Evolutionary conservation across 2,888 invertebrate genomes (phyloP).

Genomic region (Zele albiditarsus): DNA sequence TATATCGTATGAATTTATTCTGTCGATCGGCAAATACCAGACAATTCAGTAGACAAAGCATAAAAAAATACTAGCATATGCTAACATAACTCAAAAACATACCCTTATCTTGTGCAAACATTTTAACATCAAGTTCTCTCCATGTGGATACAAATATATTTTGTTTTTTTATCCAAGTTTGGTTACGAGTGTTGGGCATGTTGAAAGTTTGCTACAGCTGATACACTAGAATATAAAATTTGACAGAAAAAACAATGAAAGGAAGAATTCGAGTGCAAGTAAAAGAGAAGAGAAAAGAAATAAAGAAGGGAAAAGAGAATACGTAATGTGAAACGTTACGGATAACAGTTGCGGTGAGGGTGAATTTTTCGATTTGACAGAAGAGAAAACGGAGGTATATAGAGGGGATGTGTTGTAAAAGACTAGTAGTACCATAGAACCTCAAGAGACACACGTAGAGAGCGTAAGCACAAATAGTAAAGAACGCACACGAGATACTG

Average conservation of each 20-base stretch:
- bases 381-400: background rate
- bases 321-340: background rate
- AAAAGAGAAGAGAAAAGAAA: background rate
- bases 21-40: too few relatives aligned
- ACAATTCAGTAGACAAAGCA: too few relatives aligned
- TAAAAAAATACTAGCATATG: too few relatives aligned
- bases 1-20: too few relatives aligned
- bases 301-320: background rate
- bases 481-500: constrained; percentile 62
- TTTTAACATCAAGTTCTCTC: background rate
- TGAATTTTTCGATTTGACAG: constrained; percentile 25
- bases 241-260: background rate
- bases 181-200: background rate
- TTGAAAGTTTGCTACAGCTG: background rate
- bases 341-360: constrained; percentile 16
- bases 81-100: background rate
- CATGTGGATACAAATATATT: background rate
- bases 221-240: background rate
- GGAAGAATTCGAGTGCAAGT: background rate
- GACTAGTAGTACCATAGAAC: constrained; percentile 40
- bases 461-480: constrained; percentile 61
- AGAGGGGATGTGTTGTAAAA: constrained; percentile 28
- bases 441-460: constrained; percentile 56
- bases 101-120: background rate
- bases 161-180: constrained; percentile 11